phyloP scores from a whole-genome alignment of 2,888 invertebrate species.

The Amblyjoppa proteus region DNA sequence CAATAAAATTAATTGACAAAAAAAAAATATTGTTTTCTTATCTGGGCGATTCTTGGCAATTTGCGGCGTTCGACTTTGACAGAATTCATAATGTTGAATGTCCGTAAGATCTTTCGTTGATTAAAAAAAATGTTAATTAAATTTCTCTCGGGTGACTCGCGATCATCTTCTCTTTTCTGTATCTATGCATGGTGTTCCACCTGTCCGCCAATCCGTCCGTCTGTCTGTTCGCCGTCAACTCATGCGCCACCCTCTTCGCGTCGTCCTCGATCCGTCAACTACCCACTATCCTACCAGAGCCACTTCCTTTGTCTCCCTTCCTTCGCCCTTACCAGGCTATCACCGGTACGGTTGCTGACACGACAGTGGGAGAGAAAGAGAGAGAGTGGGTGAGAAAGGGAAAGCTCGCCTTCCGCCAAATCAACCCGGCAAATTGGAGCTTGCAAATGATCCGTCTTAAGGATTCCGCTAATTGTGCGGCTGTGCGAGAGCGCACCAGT shows the following conservation, averaged over 20 bases:
- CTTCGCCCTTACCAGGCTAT: slow-evolving; percentile 53
- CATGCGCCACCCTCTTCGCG: neutral
- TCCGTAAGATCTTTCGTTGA: neutral
- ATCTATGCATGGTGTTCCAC: slow-evolving; percentile 7
- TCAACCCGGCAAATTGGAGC: slow-evolving; percentile 80
- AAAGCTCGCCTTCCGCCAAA: slow-evolving; percentile 73
- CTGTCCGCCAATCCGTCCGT: slow-evolving; percentile 28
- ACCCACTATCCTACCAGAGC: slow-evolving; percentile 46
- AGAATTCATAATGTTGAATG: neutral
- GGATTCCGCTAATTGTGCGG: slow-evolving; percentile 79
- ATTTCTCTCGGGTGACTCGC: neutral
- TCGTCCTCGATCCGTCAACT: slow-evolving; percentile 4
- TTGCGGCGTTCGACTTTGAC: neutral
- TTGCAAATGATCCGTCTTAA: slow-evolving; percentile 81
- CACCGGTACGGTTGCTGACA: slow-evolving; percentile 30
- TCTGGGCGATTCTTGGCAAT: neutral
- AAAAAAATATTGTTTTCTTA: neutral
- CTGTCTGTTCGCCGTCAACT: slow-evolving; percentile 26
- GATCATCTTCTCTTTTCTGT: slow-evolving; percentile 1
- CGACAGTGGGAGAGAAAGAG: slow-evolving; percentile 2
- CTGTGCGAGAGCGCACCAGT: slow-evolving; percentile 35
- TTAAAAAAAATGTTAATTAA: neutral
- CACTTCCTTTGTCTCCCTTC: slow-evolving; percentile 69
- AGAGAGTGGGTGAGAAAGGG: slow-evolving; percentile 7
- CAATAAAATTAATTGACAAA: neutral